A percentile compares a stretch with the other conserved stretches of the same genome.
phyloP scores from a whole-genome alignment of 53 echinoderm and acorn worm species.

The Holothuria scabra region DNA sequence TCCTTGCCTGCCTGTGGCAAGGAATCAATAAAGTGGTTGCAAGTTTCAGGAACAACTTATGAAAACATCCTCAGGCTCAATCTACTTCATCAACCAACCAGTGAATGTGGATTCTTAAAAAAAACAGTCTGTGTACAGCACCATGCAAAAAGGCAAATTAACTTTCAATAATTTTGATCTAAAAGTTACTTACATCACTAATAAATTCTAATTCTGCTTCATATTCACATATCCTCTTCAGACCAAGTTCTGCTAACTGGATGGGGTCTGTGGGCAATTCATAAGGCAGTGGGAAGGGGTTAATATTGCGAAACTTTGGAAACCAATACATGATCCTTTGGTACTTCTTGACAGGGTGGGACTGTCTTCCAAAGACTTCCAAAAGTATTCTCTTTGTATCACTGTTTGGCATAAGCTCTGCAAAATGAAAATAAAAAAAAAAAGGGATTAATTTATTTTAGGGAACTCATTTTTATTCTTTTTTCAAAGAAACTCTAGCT shows the following conservation, averaged over 20 bases:
- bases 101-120: too few species aligned
- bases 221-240: conserved; percentile 96
- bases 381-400: conserved; percentile 83
- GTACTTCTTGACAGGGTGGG: conserved; percentile 95
- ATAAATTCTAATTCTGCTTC: conserved; percentile 83
- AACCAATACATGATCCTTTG: conserved; percentile 99
- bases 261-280: conserved; percentile 79
- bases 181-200: conserved; percentile 56
- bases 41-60: too few species aligned
- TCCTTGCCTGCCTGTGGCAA: too few species aligned
- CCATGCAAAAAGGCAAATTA: too few species aligned
- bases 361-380: conserved; percentile 79
- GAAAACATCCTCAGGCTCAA: too few species aligned
- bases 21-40: too few species aligned
- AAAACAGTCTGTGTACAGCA: too few species aligned
- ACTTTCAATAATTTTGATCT: too few species aligned
- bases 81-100: too few species aligned
- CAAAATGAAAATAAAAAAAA: not conserved
- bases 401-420: conserved; percentile 93
- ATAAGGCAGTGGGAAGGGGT: conserved; percentile 96
- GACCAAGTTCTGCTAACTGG: conserved; percentile 76
- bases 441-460: too few species aligned
- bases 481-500: not conserved
- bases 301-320: conserved; percentile 93
- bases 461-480: too few species aligned